These are phyloP conservation scores for Colinus virginianus DNA, from an alignment of 2,113 vertebrate genomes.

Conservation along the genomic window DNA sequence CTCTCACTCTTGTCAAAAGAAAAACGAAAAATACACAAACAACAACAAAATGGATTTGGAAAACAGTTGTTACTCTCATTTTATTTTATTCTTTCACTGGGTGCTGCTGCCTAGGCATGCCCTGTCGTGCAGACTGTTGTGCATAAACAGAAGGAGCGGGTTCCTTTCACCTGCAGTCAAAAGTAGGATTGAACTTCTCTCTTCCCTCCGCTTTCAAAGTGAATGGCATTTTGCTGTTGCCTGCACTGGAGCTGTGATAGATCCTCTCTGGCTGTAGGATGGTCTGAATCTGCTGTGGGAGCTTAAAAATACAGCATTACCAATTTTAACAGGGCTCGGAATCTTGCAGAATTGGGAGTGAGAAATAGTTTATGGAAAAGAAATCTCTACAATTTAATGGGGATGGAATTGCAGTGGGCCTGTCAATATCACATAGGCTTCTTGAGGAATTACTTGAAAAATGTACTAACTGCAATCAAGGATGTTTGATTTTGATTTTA, in stretches of 20 bases:
- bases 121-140: neutral
- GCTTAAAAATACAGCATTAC: neutral
- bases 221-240: neutral
- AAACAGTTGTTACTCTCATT: neutral
- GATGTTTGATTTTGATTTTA: neutral
- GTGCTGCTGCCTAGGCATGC: neutral
- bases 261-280: neutral
- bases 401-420: neutral
- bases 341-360: neutral
- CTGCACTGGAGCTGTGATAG: neutral
- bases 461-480: neutral
- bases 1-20: neutral
- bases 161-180: neutral
- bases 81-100: neutral
- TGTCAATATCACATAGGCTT: neutral
- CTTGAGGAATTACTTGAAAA: constrained; percentile 2
- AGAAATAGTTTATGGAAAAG: neutral
- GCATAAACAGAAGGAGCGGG: neutral
- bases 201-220: neutral
- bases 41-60: neutral
- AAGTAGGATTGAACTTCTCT: constrained; percentile 12
- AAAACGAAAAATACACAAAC: neutral
- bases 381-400: neutral
- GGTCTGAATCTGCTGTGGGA: neutral
- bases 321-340: neutral